Percentiles rank a stretch among this genome's conserved stretches.
These are phyloP conservation scores for Albula glossodonta DNA, from an alignment of 2,113 vertebrate species.

Conservation along the genomic window DNA sequence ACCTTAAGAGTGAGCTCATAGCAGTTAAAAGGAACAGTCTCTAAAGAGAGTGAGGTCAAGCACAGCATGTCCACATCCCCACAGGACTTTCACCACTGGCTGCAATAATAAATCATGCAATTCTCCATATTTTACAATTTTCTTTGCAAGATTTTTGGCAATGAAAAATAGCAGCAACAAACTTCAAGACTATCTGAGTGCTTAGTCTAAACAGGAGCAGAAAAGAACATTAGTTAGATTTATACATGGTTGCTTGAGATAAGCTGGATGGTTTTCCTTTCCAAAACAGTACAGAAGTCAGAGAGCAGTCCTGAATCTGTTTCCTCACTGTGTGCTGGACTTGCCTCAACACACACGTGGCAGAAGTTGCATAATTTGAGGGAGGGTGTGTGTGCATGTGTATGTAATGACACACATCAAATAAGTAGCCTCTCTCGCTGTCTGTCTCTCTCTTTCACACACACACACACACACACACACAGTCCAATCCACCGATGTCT, in stretches of 20 bases:
- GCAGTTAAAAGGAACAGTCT: background rate
- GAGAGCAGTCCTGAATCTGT: constrained; percentile 48
- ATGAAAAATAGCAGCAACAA: no score
- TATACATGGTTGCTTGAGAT: background rate
- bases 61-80: no score
- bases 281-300: constrained; percentile 16
- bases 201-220: background rate
- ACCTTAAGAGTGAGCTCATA: background rate
- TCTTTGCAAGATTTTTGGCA: background rate
- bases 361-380: constrained; percentile 37
- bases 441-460: constrained; percentile 31
- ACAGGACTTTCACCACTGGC: no score
- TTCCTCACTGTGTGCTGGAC: constrained; percentile 41
- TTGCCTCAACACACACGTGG: constrained; percentile 27
- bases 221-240: background rate
- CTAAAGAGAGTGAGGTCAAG: no score
- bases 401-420: constrained; percentile 34
- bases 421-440: no score
- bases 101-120: no score
- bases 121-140: no score
- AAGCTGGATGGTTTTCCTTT: background rate
- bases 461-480: background rate
- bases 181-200: background rate
- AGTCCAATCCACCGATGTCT: constrained; percentile 52
- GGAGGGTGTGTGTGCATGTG: constrained; percentile 5